Percentiles rank a stretch among this genome's conserved stretches.
Evolutionary conservation across 2,797 vertebrate genomes (phyloP).

Genomic region (Discoglossus pictus): DNA sequence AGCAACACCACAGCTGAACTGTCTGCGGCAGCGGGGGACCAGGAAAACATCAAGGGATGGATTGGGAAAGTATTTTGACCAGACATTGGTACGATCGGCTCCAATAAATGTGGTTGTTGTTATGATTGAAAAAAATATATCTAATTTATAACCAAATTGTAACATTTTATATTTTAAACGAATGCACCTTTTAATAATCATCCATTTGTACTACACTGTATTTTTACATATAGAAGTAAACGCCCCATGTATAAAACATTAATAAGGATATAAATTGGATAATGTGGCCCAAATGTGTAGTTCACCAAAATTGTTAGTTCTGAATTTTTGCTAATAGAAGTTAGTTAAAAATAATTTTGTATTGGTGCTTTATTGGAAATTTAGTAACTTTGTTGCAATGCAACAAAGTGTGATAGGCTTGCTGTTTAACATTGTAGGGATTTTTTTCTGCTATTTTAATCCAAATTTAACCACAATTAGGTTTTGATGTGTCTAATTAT

Average conservation of each 20-base stretch:
- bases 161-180: conserved; percentile 63
- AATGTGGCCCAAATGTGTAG: too few relatives aligned
- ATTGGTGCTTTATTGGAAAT: too few relatives aligned
- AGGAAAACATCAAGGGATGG: conserved; percentile 99
- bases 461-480: too few relatives aligned
- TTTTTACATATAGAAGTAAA: conserved; percentile 63
- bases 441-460: too few relatives aligned
- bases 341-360: too few relatives aligned
- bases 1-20: conserved; percentile 99
- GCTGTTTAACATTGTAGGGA: too few relatives aligned
- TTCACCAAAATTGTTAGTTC: too few relatives aligned
- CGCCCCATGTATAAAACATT: not conserved
- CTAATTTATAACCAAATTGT: conserved; percentile 85
- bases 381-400: too few relatives aligned
- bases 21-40: conserved; percentile 99
- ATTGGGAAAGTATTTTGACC: conserved; percentile 99
- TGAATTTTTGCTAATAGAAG: too few relatives aligned
- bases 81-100: conserved; percentile 99
- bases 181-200: conserved; percentile 65
- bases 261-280: conserved; percentile 6
- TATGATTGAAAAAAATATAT: conserved; percentile 83
- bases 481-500: too few relatives aligned
- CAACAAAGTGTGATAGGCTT: too few relatives aligned
- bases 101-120: conserved; percentile 99
- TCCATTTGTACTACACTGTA: conserved; percentile 70